Conservation (phyloP, 2,797 vertebrate genomes). For the Australoheros facetus region DNA sequence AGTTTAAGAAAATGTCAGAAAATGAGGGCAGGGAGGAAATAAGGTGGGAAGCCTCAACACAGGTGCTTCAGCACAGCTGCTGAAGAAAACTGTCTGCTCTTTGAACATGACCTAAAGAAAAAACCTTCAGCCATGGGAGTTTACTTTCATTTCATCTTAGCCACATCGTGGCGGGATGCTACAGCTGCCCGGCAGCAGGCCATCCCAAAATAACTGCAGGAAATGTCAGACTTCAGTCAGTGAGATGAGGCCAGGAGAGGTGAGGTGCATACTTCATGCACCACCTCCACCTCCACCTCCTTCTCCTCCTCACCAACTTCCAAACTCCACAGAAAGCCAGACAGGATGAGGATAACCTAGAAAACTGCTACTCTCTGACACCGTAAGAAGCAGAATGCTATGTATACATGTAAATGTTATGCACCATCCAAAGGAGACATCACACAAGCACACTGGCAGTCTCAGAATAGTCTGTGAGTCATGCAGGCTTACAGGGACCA, state of each 20-base stretch:
- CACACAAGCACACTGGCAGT: constrained; percentile 4
- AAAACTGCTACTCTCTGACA: constrained; percentile 21
- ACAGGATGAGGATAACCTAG: constrained; percentile 19
- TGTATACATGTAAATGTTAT: not conserved
- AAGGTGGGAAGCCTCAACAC: not conserved
- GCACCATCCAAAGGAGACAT: not conserved
- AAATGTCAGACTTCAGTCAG: constrained; percentile 66
- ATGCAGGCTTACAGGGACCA: constrained; percentile 15
- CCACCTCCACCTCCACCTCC: not conserved
- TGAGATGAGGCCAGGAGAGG: constrained; percentile 53
- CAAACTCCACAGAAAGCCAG: constrained; percentile 4
- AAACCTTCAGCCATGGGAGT: constrained; percentile 14
- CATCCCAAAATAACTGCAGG: constrained; percentile 62
- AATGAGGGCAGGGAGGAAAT: not conserved
- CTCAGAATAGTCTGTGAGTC: constrained; percentile 53
- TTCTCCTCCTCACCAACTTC: not conserved
- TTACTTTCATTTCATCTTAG: constrained; percentile 40
- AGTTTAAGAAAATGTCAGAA: constrained; percentile 8
- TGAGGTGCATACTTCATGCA: constrained; percentile 28
- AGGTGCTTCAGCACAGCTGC: not conserved
- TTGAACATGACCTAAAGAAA: constrained; percentile 47
- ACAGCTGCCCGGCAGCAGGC: constrained; percentile 32
- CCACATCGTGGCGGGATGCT: constrained; percentile 29
- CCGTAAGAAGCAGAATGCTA: constrained; percentile 9
- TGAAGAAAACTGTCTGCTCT: constrained; percentile 27